A percentile compares a stretch with the other conserved stretches of the same genome.
Evolutionary conservation across 2,888 invertebrate species (phyloP).

Genomic region (Temnothorax rugatulus): DNA sequence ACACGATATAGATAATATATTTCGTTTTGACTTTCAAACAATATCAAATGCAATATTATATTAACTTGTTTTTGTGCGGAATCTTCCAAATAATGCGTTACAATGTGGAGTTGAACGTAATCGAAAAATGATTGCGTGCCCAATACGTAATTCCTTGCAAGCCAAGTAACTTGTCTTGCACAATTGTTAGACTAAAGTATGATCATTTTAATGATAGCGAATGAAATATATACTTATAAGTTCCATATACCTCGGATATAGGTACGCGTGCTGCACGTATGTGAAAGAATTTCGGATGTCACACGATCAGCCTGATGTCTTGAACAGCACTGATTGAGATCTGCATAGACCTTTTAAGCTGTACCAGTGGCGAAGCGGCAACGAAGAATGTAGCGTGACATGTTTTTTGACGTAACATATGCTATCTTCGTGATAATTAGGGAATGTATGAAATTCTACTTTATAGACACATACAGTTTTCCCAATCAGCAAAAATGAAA

Average conservation of each 20-base stretch:
- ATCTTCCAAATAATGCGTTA: not conserved
- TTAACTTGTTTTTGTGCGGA: not conserved
- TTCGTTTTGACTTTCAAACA: no score
- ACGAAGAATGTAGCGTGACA: slow-evolving; percentile 44
- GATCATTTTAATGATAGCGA: not conserved
- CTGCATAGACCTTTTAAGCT: slow-evolving; percentile 42
- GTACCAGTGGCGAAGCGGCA: not conserved
- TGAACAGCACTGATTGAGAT: slow-evolving; percentile 56
- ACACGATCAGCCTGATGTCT: slow-evolving; percentile 6
- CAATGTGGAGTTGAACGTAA: not conserved
- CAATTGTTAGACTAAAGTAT: not conserved
- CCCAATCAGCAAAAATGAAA: not conserved
- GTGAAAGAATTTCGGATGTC: not conserved
- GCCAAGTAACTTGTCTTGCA: not conserved
- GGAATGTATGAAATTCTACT: not conserved
- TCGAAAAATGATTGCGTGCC: not conserved
- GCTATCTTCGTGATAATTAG: not conserved
- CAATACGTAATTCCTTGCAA: not conserved
- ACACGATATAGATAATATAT: no score
- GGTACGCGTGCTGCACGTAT: not conserved
- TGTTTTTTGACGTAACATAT: not conserved
- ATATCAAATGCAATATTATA: no score
- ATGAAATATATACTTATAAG: not conserved
- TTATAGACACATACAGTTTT: not conserved
- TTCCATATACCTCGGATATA: not conserved